phyloP scores from a whole-genome alignment of 2,113 vertebrate species.

The Tor tambroides region DNA sequence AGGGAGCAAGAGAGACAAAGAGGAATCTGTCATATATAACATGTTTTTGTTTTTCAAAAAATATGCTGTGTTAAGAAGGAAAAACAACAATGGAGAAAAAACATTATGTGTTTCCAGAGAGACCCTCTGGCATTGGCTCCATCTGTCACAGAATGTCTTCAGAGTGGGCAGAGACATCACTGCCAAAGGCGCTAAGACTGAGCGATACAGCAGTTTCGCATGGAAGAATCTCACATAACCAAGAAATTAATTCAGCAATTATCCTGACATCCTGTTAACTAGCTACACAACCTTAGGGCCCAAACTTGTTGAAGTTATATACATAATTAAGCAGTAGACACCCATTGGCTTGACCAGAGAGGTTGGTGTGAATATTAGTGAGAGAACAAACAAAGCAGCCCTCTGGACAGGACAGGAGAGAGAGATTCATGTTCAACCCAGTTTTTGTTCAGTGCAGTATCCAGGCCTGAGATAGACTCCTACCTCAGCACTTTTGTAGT shows the following conservation, averaged over 20 bases:
- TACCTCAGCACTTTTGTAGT: slow-evolving; percentile 41
- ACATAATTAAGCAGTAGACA: background rate
- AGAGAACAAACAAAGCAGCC: background rate
- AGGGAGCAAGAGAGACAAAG: slow-evolving; percentile 1
- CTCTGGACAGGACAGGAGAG: background rate
- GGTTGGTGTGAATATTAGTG: background rate
- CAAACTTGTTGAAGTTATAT: background rate
- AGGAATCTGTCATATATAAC: background rate
- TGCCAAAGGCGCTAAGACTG: slow-evolving; percentile 28
- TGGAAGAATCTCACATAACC: background rate
- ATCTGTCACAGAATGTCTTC: slow-evolving; percentile 66
- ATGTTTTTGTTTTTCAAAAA: slow-evolving; percentile 19
- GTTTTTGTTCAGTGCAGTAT: slow-evolving; percentile 19
- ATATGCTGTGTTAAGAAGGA: slow-evolving; percentile 17
- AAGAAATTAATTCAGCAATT: slow-evolving; percentile 4
- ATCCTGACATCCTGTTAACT: background rate
- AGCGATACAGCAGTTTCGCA: background rate
- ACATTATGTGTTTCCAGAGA: slow-evolving; percentile 60
- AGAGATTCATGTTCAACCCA: background rate
- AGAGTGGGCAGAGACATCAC: slow-evolving; percentile 49
- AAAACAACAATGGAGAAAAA: slow-evolving; percentile 44
- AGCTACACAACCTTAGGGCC: background rate
- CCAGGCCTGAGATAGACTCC: background rate
- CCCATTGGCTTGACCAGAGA: background rate
- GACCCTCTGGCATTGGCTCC: slow-evolving; percentile 69